Evolutionary conservation across 2,888 invertebrate genomes (phyloP).

Genomic region (Rhimphoctona megacephalus): DNA sequence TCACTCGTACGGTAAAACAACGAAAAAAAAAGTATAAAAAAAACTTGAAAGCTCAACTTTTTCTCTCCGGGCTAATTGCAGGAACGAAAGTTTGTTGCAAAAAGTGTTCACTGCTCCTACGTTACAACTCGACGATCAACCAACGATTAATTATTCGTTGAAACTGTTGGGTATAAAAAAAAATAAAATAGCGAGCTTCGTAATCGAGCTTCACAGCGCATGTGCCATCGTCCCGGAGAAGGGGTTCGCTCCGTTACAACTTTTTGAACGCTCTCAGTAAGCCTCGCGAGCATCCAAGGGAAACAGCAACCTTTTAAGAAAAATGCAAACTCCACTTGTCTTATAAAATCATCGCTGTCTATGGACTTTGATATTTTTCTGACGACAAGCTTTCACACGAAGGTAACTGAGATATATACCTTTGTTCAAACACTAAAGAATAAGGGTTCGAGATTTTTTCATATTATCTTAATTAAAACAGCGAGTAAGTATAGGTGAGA

Average conservation of each 20-base stretch:
- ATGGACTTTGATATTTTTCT: background rate
- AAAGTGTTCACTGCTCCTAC: conserved; percentile 8
- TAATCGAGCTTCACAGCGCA: conserved; percentile 37
- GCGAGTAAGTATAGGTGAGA: conserved; percentile 25
- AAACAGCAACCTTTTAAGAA: background rate
- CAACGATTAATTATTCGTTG: conserved; percentile 36
- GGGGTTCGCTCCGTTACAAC: conserved; percentile 47
- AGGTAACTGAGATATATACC: too few relatives aligned
- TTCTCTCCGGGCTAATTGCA: background rate
- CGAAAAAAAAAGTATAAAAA: background rate
- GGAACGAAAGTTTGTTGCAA: conserved; percentile 51
- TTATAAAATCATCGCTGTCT: background rate
- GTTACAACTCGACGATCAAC: background rate
- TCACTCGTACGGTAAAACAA: background rate
- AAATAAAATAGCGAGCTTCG: background rate
- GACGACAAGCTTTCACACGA: background rate
- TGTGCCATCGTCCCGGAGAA: background rate
- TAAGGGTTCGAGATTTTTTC: background rate
- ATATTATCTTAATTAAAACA: background rate
- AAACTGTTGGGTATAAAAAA: background rate
- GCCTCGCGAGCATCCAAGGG: background rate
- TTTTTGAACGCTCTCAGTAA: conserved; percentile 52
- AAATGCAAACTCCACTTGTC: background rate
- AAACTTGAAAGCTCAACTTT: conserved; percentile 6
- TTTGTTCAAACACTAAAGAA: background rate